Evolutionary conservation across 2,113 vertebrate species (phyloP), one percentile per base, ranked within the genome.

Genomic region (Dicaeum eximium): DNA sequence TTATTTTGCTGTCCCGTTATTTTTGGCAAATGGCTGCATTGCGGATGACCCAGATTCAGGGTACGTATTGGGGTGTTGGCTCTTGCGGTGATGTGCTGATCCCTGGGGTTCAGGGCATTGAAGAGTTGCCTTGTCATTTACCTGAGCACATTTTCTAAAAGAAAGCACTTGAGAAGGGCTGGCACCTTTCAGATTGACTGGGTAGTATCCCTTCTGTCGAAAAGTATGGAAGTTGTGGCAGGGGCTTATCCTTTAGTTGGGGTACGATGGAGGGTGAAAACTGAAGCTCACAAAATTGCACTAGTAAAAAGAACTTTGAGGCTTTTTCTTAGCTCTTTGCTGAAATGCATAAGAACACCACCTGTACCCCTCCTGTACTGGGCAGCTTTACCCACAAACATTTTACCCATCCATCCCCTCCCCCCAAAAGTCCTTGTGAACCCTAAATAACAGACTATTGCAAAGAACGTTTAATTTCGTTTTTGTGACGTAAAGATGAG

Each of bases 11-110:
- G 62, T 35, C 88, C 60, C 0, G 4, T 93, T 95, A 96, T 97
- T 95, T 95, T 92, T 92, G 91, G 93, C 91, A 79, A 84, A 79
- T 33, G 93, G 91, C 88, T 90, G 94, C 95, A 96, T 88, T 96
- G 92, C 88, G 30, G 88, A 48, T 93, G 93, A 80, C 88, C 88
- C 88, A 95, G 88, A 88, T 95, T 86, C 33, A 10, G 78, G 53
- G 44, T 22, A 10, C 8, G 15, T 35, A 2, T 67, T 62, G 65
- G 92, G 78, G 88, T 74, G 65, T 86, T 80, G 0, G 1, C 40
- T 80, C n/a, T 5, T 20, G 37, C 7, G 7, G 42, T 48, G 20
- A 33, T 23, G 44, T 31, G 44, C 50, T 2, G 11, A 48, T 87
- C 51, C 44, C 28, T 57, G 56, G 51, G 11, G 24, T 11, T 86